Evolutionary conservation across 1,140 invertebrate species (phyloP).

Genomic region (Eurosta solidaginis): DNA sequence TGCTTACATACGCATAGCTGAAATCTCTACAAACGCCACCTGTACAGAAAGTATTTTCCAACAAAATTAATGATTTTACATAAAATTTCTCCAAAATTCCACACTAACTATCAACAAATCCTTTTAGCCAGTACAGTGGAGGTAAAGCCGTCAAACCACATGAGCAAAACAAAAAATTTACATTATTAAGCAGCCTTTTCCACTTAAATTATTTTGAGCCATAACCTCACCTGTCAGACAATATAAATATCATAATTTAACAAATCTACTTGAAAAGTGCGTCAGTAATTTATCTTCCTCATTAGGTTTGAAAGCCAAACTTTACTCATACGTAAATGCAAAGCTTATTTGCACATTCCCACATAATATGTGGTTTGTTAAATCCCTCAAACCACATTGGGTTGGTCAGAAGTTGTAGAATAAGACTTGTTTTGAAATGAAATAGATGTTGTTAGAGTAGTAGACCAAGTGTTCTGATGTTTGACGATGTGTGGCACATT

Average conservation of each 20-base stretch:
- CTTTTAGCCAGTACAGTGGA: background rate
- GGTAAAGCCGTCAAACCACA: background rate
- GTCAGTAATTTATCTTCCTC: slow-evolving; percentile 11
- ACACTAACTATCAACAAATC: background rate
- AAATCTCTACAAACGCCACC: no score
- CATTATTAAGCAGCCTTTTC: background rate
- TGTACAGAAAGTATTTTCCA: background rate
- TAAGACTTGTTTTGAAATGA: background rate
- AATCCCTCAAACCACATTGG: background rate
- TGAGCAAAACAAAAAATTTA: background rate
- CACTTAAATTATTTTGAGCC: background rate
- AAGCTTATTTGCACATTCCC: background rate
- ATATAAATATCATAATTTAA: slow-evolving; percentile 22
- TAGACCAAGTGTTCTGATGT: background rate
- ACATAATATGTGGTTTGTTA: background rate
- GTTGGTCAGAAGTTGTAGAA: background rate
- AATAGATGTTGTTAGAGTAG: background rate
- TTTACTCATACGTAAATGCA: no score
- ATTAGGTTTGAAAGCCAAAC: background rate
- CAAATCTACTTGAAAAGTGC: slow-evolving; percentile 6
- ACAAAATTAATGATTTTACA: background rate
- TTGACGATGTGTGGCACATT: background rate
- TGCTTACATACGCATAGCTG: no score
- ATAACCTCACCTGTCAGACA: slow-evolving; percentile 17
- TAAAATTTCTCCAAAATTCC: background rate